Evolutionary conservation across 2,113 vertebrate species (phyloP).

Genomic region (Gymnobelideus leadbeateri): DNA sequence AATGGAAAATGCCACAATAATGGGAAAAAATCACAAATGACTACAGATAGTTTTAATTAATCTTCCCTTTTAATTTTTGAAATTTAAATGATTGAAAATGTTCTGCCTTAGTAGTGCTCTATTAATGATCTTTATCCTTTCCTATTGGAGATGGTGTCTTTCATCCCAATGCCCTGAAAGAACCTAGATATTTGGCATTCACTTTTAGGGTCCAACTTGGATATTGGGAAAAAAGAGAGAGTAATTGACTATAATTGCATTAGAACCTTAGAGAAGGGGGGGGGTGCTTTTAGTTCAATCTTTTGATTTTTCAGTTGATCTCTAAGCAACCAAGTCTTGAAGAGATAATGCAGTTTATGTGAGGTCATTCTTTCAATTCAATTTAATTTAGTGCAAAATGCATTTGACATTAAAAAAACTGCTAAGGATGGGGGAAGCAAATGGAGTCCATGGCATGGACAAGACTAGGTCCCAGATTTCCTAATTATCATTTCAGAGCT

Average conservation of each 20-base stretch:
- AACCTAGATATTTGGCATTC: not conserved
- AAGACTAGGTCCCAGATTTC: not conserved
- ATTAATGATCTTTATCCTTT: not conserved
- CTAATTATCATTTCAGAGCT: not conserved
- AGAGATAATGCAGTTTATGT: not conserved
- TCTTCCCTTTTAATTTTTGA: not conserved
- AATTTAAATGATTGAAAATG: not conserved
- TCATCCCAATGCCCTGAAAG: not conserved
- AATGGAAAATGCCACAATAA: not conserved
- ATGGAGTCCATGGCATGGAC: not conserved
- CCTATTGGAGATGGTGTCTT: not conserved
- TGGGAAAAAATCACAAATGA: not conserved
- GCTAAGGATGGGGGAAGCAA: not conserved
- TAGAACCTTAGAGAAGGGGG: not conserved
- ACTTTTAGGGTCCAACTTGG: not conserved
- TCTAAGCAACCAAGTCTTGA: not conserved
- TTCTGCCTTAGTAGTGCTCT: not conserved
- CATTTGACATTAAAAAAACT: not conserved
- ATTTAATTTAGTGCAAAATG: not conserved
- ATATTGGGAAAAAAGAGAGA: not conserved
- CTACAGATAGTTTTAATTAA: not conserved
- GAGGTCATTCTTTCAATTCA: not conserved
- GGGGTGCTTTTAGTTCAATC: not conserved
- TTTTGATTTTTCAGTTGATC: not conserved
- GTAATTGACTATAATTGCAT: not conserved